Base-by-base conservation (phyloP, 2,113 vertebrate species). In the Mustelus asterias region DNA sequence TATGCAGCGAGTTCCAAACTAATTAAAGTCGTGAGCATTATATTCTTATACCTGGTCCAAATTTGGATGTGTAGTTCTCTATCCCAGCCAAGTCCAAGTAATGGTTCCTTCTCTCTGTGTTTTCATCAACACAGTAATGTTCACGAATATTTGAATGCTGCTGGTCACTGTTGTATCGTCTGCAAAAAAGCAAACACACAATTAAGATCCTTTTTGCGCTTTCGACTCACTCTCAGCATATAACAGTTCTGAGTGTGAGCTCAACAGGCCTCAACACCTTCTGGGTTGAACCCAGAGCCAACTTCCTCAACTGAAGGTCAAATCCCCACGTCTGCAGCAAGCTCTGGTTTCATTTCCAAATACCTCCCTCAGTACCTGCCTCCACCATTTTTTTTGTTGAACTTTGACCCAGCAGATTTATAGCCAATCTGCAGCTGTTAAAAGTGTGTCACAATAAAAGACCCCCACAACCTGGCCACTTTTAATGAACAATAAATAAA, bases 101-200 rank as follows among this genome's bases (percentile, higher is more conserved):
- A 97, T 98, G 98, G 97, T 98, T 98, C 96, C 98, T 98, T 96
- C 98, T 97, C 97, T 98, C 98, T 0, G 98, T 98, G 97, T 98
- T 98, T 96, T 98, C 98, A 11, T 98, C 98, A 96, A 98, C 98
- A 85, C 98, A 98, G 97, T 98, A 98, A 95, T 98, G 97, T 2
- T 97, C 98, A 72, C 97, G 97, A n/a, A 97, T 97, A 14, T 96
- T 80, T 60, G 37, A 89, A 16, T 97, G 89, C 1, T 97, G 96
- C 0, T 96, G 95, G 22, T 98, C 98, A 0, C 96, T 96, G 26
- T 88, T 97, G 86, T 97, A 97, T 88, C 97, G 97, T 96, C 97
- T 98, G 96, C 0, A 14, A 0, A 14, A 69, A 88, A 96, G 92
- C 13, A 89, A n/a, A 54, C 48, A n/a, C 60, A 65, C 96, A 96